Percentiles rank a stretch among this genome's conserved stretches.
phyloP scores from a whole-genome alignment of 2,888 invertebrate genomes.

The Meliscaeva auricollis region DNA sequence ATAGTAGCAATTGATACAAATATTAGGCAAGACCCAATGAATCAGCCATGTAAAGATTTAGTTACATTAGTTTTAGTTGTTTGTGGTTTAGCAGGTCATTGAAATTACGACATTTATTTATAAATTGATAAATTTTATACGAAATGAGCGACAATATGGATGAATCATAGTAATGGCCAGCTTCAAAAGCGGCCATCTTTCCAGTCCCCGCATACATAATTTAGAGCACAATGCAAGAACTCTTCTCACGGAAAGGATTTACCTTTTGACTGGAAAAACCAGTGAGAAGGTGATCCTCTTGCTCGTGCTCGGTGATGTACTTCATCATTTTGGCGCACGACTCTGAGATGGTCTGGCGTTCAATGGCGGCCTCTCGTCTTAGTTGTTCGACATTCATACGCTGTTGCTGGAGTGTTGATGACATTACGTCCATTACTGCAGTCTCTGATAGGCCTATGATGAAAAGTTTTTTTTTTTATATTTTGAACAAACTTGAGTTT shows the following conservation, averaged over 20 bases:
- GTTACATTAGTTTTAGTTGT: conserved; percentile 25
- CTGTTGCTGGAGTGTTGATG: conserved; percentile 97
- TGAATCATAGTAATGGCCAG: conserved; percentile 45
- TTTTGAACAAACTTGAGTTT: conserved; percentile 58
- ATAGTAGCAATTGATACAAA: conserved; percentile 62
- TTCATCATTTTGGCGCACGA: conserved; percentile 98
- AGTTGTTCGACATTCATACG: conserved; percentile 95
- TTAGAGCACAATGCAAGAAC: conserved; percentile 94
- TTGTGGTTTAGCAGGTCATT: conserved; percentile 47
- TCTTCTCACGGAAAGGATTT: conserved; percentile 98
- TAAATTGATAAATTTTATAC: conserved; percentile 37
- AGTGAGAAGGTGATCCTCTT: conserved; percentile 96
- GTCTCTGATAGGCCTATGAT: conserved; percentile 95
- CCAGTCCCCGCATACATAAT: conserved; percentile 31
- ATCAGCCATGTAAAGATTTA: conserved; percentile 44
- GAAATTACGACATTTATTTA: conserved; percentile 61
- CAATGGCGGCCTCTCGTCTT: conserved; percentile 94
- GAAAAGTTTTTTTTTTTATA: conserved; percentile 80
- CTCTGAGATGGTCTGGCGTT: conserved; percentile 93
- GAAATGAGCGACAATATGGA: conserved; percentile 50
- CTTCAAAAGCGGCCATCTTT: conserved; percentile 24
- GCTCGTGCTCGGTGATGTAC: conserved; percentile 95
- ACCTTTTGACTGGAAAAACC: conserved; percentile 98
- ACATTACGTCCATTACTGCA: conserved; percentile 97
- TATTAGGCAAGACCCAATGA: conserved; percentile 46